Conservation (phyloP, 1,140 invertebrate species). For the Drosophila malerkotliana region DNA sequence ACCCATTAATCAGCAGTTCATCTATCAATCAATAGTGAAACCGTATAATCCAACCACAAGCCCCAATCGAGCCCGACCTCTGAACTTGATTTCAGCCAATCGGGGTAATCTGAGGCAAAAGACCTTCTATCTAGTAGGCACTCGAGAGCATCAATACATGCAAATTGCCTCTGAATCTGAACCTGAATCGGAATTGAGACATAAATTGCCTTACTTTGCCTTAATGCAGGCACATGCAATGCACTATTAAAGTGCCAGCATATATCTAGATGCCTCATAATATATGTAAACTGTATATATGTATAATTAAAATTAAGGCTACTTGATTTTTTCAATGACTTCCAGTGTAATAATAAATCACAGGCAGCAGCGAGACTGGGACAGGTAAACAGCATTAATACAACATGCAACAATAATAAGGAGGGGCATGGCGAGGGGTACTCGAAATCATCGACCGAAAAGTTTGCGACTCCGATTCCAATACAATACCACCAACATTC, state of each 20-base stretch:
- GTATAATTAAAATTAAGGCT: slow-evolving; percentile 72
- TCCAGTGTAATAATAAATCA: slow-evolving; percentile 76
- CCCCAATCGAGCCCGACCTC: slow-evolving; percentile 6
- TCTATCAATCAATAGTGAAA: background rate
- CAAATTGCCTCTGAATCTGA: slow-evolving; percentile 20
- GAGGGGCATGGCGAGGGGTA: slow-evolving; percentile 10
- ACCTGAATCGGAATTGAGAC: slow-evolving; percentile 22
- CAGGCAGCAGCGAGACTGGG: slow-evolving; percentile 9
- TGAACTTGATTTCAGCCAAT: slow-evolving; percentile 39
- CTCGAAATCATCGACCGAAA: slow-evolving; percentile 50
- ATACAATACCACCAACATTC: slow-evolving; percentile 19
- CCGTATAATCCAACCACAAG: slow-evolving; percentile 2
- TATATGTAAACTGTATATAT: slow-evolving; percentile 9
- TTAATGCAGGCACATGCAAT: slow-evolving; percentile 29
- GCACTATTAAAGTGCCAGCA: slow-evolving; percentile 31
- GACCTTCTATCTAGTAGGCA: slow-evolving; percentile 12
- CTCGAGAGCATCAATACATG: background rate
- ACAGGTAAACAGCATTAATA: slow-evolving; percentile 43
- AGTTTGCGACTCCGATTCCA: slow-evolving; percentile 26
- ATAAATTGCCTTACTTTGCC: slow-evolving; percentile 33
- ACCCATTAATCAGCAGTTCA: slow-evolving; percentile 16
- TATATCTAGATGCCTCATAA: background rate
- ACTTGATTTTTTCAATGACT: slow-evolving; percentile 81
- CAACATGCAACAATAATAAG: slow-evolving; percentile 40
- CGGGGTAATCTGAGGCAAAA: slow-evolving; percentile 31